phyloP scores from a whole-genome alignment of 2,888 invertebrate species.

The Pterostichus niger region DNA sequence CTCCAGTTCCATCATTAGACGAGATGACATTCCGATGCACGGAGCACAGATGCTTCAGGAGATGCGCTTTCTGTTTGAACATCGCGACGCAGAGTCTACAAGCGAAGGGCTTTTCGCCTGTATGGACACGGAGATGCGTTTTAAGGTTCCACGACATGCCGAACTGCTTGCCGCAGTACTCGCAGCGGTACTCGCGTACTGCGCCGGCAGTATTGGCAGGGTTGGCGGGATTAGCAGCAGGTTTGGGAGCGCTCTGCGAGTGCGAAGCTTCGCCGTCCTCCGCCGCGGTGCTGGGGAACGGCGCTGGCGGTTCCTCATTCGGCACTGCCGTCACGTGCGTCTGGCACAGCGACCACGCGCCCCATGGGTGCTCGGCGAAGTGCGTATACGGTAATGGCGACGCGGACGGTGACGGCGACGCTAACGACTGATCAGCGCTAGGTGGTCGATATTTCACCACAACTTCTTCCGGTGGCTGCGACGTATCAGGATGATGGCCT shows the following conservation, averaged over 20 bases:
- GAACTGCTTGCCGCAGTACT: constrained; percentile 94
- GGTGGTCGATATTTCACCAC: constrained; percentile 83
- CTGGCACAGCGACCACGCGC: constrained; percentile 83
- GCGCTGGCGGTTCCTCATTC: constrained; percentile 68
- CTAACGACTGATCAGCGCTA: constrained; percentile 82
- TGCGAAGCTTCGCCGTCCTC: constrained; percentile 68
- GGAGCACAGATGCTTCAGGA: constrained; percentile 92
- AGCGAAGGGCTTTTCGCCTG: constrained; percentile 93
- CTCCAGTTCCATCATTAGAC: constrained; percentile 87
- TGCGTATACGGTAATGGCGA: constrained; percentile 73
- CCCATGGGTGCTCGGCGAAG: constrained; percentile 80
- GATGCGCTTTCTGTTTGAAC: constrained; percentile 95
- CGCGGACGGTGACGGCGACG: constrained; percentile 76
- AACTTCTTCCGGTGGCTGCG: constrained; percentile 79
- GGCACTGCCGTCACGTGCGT: constrained; percentile 80
- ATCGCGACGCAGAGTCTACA: constrained; percentile 93
- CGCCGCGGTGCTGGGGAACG: constrained; percentile 69
- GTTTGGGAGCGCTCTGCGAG: constrained; percentile 7
- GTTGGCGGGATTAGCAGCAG: constrained; percentile 70
- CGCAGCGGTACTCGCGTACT: constrained; percentile 91
- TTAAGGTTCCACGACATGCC: constrained; percentile 96
- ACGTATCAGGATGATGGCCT: constrained; percentile 75
- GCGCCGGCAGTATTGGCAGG: constrained; percentile 77
- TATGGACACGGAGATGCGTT: constrained; percentile 92
- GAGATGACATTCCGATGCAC: constrained; percentile 94